phyloP scores from a whole-genome alignment of 2,113 vertebrate species.

The Serilophus lunatus region DNA sequence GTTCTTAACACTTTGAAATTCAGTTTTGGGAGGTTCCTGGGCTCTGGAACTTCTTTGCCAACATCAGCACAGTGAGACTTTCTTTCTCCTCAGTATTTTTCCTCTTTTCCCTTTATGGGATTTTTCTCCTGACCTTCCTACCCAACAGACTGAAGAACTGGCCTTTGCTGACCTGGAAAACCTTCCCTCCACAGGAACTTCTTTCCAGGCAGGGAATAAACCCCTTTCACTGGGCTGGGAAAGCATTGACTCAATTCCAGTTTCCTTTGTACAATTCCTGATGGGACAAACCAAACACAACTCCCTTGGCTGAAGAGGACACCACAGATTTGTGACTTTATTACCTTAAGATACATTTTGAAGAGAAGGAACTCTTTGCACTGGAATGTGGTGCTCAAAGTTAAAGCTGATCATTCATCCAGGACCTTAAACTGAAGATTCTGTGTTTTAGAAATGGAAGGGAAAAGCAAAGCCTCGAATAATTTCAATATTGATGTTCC shows the following conservation, averaged over 20 bases:
- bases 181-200: background rate
- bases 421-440: background rate
- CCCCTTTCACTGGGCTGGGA: background rate
- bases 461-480: background rate
- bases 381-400: background rate
- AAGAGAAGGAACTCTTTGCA: background rate
- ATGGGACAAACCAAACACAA: background rate
- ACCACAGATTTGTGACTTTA: fast-evolving
- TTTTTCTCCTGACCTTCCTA: background rate
- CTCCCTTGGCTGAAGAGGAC: background rate
- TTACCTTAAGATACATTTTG: background rate
- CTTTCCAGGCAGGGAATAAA: background rate
- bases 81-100: background rate
- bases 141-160: background rate
- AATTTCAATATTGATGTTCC: background rate
- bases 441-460: background rate
- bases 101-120: background rate
- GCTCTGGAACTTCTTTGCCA: background rate
- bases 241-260: fast-evolving
- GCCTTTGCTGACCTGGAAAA: background rate
- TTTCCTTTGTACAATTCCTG: background rate
- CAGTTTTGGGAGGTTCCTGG: background rate
- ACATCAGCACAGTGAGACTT: background rate
- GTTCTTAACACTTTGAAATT: background rate
- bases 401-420: background rate